Percentiles rank a stretch among this genome's conserved stretches.
Evolutionary conservation across 2,797 vertebrate species (phyloP).

Genomic region (Gouania willdenowi): DNA sequence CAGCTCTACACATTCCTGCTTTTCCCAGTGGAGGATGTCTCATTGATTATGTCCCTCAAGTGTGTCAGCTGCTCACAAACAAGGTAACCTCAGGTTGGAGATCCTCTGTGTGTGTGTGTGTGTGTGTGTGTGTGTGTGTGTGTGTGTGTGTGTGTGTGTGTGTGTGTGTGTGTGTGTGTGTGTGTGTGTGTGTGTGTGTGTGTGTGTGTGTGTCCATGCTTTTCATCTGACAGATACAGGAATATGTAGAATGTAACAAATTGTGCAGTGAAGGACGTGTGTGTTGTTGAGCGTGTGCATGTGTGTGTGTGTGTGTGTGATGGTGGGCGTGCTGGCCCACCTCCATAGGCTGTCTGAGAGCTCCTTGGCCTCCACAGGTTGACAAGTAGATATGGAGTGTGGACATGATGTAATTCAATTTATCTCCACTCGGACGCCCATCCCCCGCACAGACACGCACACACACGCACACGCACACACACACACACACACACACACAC

Average conservation of each 20-base stretch:
- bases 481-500: constrained; percentile 4
- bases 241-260: too few species aligned
- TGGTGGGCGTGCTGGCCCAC: constrained; percentile 58
- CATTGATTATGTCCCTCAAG: constrained; percentile 97
- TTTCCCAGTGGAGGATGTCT: constrained; percentile 96
- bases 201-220: constrained; percentile 1
- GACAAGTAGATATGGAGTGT: constrained; percentile 64
- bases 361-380: constrained; percentile 50
- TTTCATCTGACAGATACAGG: constrained; percentile 14
- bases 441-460: constrained; percentile 9
- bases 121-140: constrained; percentile 2
- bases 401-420: constrained; percentile 47
- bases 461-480: neutral
- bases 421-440: constrained; percentile 41
- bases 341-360: constrained; percentile 55
- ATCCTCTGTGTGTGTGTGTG: neutral
- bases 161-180: constrained; percentile 1
- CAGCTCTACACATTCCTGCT: constrained; percentile 94
- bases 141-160: constrained; percentile 12
- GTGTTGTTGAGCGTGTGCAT: constrained; percentile 3
- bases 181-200: constrained; percentile 7
- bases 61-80: constrained; percentile 95
- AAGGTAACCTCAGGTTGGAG: constrained; percentile 78
- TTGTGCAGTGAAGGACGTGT: constrained; percentile 6
- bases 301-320: constrained; percentile 34